These are phyloP conservation scores for Chrysoperla carnea DNA, from an alignment of 1,140 invertebrate species.

Conservation along the genomic window DNA sequence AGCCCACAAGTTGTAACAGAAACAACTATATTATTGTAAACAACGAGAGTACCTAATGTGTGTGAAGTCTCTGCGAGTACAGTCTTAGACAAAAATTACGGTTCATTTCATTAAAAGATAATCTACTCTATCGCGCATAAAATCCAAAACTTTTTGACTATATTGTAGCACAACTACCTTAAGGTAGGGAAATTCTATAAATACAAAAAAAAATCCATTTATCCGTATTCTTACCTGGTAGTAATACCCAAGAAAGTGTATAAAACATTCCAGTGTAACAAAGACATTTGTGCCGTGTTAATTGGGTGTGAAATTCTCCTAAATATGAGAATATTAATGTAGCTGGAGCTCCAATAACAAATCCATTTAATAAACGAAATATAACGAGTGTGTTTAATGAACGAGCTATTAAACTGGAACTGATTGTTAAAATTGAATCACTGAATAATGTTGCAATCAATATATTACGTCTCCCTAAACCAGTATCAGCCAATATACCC, in stretches of 20 bases:
- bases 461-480: slow-evolving; percentile 25
- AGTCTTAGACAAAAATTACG: no score
- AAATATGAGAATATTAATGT: slow-evolving; percentile 22
- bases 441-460: slow-evolving; percentile 32
- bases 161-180: no score
- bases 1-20: no score
- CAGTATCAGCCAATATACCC: slow-evolving; percentile 21
- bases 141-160: no score
- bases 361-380: background rate
- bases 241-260: slow-evolving; percentile 19
- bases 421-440: slow-evolving; percentile 12
- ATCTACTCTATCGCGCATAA: no score
- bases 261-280: slow-evolving; percentile 23
- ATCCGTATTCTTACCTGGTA: slow-evolving; percentile 13
- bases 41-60: no score
- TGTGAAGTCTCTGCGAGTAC: no score
- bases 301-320: slow-evolving; percentile 16
- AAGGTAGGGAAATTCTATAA: no score
- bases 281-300: slow-evolving; percentile 16
- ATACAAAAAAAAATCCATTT: no score
- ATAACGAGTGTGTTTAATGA: background rate
- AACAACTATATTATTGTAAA: no score
- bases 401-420: slow-evolving; percentile 2
- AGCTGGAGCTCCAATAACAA: slow-evolving; percentile 19
- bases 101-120: no score